A percentile compares a stretch with the other conserved stretches of the same genome.
Evolutionary conservation across 1,140 invertebrate species (phyloP).

Genomic region (Charaxes varanes): DNA sequence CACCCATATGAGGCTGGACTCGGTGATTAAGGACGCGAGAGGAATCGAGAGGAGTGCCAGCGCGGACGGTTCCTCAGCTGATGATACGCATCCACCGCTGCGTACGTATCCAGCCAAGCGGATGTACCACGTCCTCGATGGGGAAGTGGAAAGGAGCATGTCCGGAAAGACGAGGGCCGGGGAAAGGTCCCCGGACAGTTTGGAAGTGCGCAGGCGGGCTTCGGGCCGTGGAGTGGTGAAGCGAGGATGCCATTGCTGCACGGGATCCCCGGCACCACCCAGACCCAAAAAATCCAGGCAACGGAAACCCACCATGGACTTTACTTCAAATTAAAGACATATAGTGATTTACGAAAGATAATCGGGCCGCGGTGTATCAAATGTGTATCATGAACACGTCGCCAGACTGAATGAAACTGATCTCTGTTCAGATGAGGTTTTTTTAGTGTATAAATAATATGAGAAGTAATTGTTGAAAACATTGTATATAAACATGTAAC

Average conservation of each 20-base stretch:
- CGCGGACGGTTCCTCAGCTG: constrained; percentile 39
- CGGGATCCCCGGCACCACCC: constrained; percentile 44
- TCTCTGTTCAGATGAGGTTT: constrained; percentile 38
- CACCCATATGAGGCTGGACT: constrained; percentile 55
- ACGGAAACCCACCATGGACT: constrained; percentile 47
- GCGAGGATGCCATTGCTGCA: constrained; percentile 68
- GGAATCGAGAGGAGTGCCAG: constrained; percentile 34
- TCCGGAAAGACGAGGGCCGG: constrained; percentile 56
- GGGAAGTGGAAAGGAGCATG: constrained; percentile 37
- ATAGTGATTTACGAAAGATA: constrained; percentile 19
- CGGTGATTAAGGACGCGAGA: constrained; percentile 64
- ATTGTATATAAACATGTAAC: constrained; percentile 70
- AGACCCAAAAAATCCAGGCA: constrained; percentile 47
- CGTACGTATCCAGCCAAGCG: constrained; percentile 51
- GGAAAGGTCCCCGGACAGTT: constrained; percentile 33
- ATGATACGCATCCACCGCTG: constrained; percentile 42
- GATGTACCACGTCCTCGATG: constrained; percentile 27
- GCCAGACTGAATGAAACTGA: constrained; percentile 51
- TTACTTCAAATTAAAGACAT: constrained; percentile 22
- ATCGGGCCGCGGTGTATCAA: background rate
- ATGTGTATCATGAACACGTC: too few species aligned
- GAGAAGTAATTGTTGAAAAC: constrained; percentile 55
- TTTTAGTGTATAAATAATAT: constrained; percentile 32
- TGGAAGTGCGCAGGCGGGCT: constrained; percentile 41
- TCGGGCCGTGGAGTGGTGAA: constrained; percentile 60